Evolutionary conservation across 1,140 invertebrate species (phyloP).

Genomic region (Doryteuthis pealeii): DNA sequence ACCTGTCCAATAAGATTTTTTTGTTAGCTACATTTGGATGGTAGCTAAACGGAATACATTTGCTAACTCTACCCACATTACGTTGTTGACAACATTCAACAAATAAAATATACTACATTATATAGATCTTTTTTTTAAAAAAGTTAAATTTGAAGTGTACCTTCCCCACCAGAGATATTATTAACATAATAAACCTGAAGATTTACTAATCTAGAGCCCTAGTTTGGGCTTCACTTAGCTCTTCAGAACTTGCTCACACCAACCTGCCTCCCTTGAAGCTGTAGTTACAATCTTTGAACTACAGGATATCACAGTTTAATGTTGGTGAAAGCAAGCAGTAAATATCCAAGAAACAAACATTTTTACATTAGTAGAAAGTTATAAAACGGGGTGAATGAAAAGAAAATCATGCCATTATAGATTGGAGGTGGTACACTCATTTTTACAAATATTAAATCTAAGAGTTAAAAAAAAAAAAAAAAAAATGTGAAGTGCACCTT

Average conservation of each 20-base stretch:
- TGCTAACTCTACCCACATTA: constrained; percentile 6
- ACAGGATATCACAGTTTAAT: constrained; percentile 7
- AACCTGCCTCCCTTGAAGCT: constrained; percentile 5
- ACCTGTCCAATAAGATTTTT: neutral
- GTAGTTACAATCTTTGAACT: constrained; percentile 2
- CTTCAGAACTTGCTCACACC: neutral
- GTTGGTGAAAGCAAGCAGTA: constrained; percentile 9
- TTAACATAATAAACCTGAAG: neutral
- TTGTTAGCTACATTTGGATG: neutral
- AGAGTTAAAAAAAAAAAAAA: too few relatives aligned
- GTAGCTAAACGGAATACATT: neutral
- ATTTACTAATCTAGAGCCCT: neutral
- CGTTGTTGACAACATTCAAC: neutral
- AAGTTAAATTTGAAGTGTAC: neutral
- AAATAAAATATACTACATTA: too few relatives aligned
- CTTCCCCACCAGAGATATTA: neutral
- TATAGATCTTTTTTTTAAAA: too few relatives aligned
- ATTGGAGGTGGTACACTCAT: too few relatives aligned
- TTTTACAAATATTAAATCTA: too few relatives aligned
- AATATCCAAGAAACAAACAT: neutral
- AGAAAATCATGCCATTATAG: too few relatives aligned
- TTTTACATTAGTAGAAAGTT: neutral
- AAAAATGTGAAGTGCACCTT: too few relatives aligned
- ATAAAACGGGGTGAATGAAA: too few relatives aligned
- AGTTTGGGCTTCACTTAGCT: neutral